A percentile compares a stretch with the other conserved stretches of the same genome.
phyloP scores from a whole-genome alignment of 2,888 invertebrate genomes.

The Tanypteryx hageni region DNA sequence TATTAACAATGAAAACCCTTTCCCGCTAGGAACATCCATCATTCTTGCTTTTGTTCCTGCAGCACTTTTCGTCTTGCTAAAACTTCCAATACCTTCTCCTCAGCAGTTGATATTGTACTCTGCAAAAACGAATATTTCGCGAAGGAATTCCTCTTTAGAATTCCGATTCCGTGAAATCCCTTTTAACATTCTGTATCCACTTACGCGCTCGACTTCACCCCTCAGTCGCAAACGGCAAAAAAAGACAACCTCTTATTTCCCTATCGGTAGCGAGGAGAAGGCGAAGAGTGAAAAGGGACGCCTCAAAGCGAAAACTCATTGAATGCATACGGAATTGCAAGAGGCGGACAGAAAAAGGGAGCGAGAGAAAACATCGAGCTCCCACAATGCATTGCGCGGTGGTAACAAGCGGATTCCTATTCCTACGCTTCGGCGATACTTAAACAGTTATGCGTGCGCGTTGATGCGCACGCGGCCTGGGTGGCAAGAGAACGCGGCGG shows the following conservation, averaged over 20 bases:
- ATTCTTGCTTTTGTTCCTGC: no score
- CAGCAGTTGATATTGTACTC: no score
- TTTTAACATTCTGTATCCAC: no score
- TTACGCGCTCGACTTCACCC: no score
- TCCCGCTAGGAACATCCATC: no score
- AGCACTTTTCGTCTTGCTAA: no score
- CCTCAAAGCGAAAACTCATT: background rate
- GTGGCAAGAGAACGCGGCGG: background rate
- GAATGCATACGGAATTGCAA: background rate
- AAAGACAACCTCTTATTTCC: background rate
- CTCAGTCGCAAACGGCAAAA: no score
- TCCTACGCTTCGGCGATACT: background rate
- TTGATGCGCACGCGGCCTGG: background rate
- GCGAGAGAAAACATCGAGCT: background rate
- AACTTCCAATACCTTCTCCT: no score
- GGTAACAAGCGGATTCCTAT: background rate
- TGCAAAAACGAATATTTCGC: no score
- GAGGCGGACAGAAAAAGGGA: background rate
- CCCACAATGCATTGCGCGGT: background rate
- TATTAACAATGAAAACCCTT: no score
- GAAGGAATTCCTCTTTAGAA: no score
- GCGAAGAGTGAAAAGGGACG: background rate
- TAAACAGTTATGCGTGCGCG: background rate
- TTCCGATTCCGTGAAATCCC: no score
- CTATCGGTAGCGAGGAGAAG: background rate